Evolutionary conservation across 2,113 vertebrate species (phyloP), one percentile per base, ranked within the genome.

Genomic region (Etheostoma cragini): DNA sequence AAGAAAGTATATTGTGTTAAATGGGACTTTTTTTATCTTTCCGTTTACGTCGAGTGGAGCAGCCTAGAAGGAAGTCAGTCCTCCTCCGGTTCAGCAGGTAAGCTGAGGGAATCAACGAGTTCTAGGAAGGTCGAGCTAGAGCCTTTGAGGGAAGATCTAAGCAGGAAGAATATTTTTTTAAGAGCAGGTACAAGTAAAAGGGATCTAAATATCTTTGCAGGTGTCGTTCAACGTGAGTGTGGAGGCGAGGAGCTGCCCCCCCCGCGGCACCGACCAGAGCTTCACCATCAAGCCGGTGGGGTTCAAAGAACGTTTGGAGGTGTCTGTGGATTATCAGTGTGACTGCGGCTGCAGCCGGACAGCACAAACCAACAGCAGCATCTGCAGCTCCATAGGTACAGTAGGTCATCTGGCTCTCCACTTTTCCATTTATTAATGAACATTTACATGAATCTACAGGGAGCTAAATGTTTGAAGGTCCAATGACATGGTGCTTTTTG

Each of bases 211-310:
- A 11, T 53, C 5, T 50, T 7, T 19, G 6, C 19, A 96, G 95
- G 95, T 96, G 4, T 98, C 98, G n/a, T 99, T 99, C 2, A 96
- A 97, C 33, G 95, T 99, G 78, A 95, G 94, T 0, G 96, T 97
- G 81, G 96, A 98, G 82, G 97, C 98, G 0, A 94, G 96, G 56
- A 94, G 95, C 90, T 99, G 98, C 80, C 97, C 96, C 0, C 24
- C 92, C 0, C 90, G 72, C 19, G 93, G 88, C 15, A 63, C 72
- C 0, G 78, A 90, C 15, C 96, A 95, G 5, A 88, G 47, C 10
- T 99, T 99, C 91, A 95, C 96, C 76, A 97, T 99, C 90, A 96
- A 96, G 78, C 98, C 98, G 0, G 97, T 97, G 0, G 98, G 98
- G 0, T 99, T 99, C 83, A 97, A 97, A 75, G 98, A 99, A 89